Base-by-base conservation (phyloP, 2,113 vertebrate species). In the Delphinapterus leucas region DNA sequence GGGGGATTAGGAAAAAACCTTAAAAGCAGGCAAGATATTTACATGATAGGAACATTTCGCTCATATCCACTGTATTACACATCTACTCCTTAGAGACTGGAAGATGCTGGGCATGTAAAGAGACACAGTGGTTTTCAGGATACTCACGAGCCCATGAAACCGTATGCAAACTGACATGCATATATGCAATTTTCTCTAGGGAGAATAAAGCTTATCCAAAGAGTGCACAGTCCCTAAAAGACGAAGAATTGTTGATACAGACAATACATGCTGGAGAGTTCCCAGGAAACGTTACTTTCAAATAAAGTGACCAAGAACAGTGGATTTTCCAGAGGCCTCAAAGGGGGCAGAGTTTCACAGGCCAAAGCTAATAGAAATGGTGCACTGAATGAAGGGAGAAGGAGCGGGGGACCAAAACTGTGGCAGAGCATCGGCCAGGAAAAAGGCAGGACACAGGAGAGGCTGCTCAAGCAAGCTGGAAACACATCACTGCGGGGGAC, bases 211-310 rank as follows among this genome's bases (percentile, higher is more conserved):
- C 47, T 85, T 89, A 80, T 18, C 13, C 41, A 88, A 80, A 84
- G 61, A 11, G 8, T 33, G 14, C 38, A 94, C 53, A 41, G 76
- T 67, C 23, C 61, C 74, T 0, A 5, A 96, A 97, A 97, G 67
- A 79, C 77, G 23, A 86, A 71, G 23, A 94, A 71, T 26, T 70
- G 21, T 67, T 89, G 13, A 76, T n/a, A 68, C 13, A 88, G 49
- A 84, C 18, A 85, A 73, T n/a, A 87, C 18, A 67, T 6, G 55
- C n/a, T 53, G 28, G 55, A 61, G 9, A 71, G 20, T 26, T 71
- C 41, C 79, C 21, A 81, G 86, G 9, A 68, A 80, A 85, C 36
- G 20, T 77, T 88, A 96, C 70, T 90, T 97, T 84, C 86, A 96
- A 96, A 93, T 71, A 87, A 94, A 82, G 23, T 38, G 12, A 47